Evolutionary conservation across 1,140 invertebrate species (phyloP), one percentile per base, ranked within the genome.

Genomic region (Drosophila insularis): DNA sequence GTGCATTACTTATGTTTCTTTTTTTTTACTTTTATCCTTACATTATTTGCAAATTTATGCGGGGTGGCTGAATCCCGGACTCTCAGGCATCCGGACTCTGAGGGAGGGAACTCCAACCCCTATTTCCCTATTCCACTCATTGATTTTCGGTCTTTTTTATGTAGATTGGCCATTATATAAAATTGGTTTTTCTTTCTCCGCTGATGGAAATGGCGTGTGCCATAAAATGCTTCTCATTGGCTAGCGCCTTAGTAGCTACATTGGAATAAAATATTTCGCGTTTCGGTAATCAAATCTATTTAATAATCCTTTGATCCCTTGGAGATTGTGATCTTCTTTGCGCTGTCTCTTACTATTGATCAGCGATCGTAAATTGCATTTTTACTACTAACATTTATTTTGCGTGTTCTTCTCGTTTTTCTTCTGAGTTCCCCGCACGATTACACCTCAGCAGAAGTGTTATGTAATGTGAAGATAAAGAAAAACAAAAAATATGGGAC

Each of bases 31-130:
- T 89, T 87, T 82, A 84, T 55, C 80, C 74, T 87, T 85, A 78
- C 80, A 87, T 87, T 87, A 84, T 89, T 87, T 78, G 84, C 80
- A 89, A 89, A 87, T 87, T 87, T 87, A 89, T 87, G 84, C 84
- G 63, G 84, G 84, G 84, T 77, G 85, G 84, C 59, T 71, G 63
- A 66, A 60, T 69, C 21, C 61, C 60, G 64, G 76, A 68, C 56
- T 71, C 68, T 63, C 60, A 63, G 40, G 46, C 39, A 31, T 27
- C 27, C 27, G 10, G 1, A 58, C 56, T 65, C 63, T 32, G 14
- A 58, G 63, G 32, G 10, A 35, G 32, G 67, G 61, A 71, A 55
- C 65, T 61, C 59, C 40, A 32, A 55, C 73, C 75, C 43, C 19
- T 50, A 64, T 46, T 61, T 60, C 66, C 71, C 64, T 74, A 64